Percentiles rank a stretch among this genome's conserved stretches.
Evolutionary conservation across 1,140 invertebrate genomes (phyloP).

Genomic region (Drosophila busckii): DNA sequence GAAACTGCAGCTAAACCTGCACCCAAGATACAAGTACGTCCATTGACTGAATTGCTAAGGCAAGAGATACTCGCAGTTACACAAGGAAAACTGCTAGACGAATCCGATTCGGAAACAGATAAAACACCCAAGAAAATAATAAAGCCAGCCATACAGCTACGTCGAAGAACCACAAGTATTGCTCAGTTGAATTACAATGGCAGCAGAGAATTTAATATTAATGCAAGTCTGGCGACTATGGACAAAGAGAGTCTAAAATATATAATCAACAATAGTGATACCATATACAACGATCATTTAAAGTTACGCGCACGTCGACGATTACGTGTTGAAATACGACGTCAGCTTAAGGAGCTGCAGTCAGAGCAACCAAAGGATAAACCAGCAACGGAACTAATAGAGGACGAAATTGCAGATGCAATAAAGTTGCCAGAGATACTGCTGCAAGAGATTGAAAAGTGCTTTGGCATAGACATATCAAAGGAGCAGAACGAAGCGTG

Average conservation of each 20-base stretch:
- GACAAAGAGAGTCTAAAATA: conserved; percentile 64
- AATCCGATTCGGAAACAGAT: not conserved
- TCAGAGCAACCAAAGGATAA: conserved; percentile 46
- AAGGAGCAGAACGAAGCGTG: not conserved
- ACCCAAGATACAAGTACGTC: conserved; percentile 55
- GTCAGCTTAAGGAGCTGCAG: conserved; percentile 56
- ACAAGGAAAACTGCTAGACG: conserved; percentile 17
- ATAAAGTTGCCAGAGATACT: conserved; percentile 53
- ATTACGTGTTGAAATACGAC: conserved; percentile 59
- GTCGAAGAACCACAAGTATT: conserved; percentile 30
- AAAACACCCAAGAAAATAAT: not conserved
- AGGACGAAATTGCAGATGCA: conserved; percentile 67
- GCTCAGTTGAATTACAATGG: conserved; percentile 4
- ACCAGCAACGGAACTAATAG: conserved; percentile 28
- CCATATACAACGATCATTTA: conserved; percentile 65
- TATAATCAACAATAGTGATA: conserved; percentile 67
- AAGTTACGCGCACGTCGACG: conserved; percentile 56
- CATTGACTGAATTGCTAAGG: conserved; percentile 46
- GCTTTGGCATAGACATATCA: conserved; percentile 51
- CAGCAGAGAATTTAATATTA: conserved; percentile 9
- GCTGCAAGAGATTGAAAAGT: conserved; percentile 63
- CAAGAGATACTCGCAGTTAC: conserved; percentile 41
- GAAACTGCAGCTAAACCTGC: not conserved
- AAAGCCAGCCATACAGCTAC: not conserved
- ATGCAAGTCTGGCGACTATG: conserved; percentile 56